These are phyloP conservation scores for Scomberomorus guttatus DNA, from an alignment of 2,797 vertebrate genomes.

Conservation along the genomic window DNA sequence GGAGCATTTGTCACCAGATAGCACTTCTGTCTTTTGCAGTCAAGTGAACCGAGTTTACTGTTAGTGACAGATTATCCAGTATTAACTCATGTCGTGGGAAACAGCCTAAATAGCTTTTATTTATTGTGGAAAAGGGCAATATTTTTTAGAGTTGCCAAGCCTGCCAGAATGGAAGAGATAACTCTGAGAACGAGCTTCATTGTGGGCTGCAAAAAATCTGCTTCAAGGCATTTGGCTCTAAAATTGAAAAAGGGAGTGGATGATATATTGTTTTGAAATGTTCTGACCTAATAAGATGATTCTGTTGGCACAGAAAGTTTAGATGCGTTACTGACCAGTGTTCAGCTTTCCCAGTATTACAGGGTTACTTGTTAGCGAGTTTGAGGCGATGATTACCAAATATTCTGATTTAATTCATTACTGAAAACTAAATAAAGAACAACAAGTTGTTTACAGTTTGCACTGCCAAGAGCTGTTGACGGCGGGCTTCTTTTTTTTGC, in stretches of 20 bases:
- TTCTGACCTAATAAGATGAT: constrained; percentile 30
- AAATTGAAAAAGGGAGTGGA: constrained; percentile 42
- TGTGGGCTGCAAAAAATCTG: constrained; percentile 17
- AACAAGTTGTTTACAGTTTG: constrained; percentile 13
- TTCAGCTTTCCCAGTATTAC: not conserved
- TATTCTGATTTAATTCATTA: too few species aligned
- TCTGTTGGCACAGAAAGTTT: not conserved
- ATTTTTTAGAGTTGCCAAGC: constrained; percentile 55
- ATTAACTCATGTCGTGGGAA: constrained; percentile 66
- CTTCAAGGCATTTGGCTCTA: constrained; percentile 13
- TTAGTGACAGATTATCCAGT: constrained; percentile 61
- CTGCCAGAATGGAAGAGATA: constrained; percentile 40
- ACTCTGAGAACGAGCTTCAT: constrained; percentile 17
- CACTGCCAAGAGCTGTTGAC: not conserved
- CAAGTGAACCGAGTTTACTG: constrained; percentile 4
- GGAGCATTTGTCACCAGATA: not conserved
- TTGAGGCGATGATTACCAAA: not conserved
- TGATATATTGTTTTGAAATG: constrained; percentile 35
- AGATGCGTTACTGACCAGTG: not conserved
- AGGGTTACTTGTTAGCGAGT: not conserved
- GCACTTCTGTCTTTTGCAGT: not conserved
- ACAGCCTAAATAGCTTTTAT: constrained; percentile 46
- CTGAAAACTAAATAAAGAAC: too few species aligned
- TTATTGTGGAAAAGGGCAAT: constrained; percentile 52
- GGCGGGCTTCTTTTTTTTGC: constrained; percentile 4